A percentile compares a stretch with the other conserved stretches of the same genome.
Conservation (phyloP, 2,113 vertebrate species). For the Ictidomys tridecemlineatus region DNA sequence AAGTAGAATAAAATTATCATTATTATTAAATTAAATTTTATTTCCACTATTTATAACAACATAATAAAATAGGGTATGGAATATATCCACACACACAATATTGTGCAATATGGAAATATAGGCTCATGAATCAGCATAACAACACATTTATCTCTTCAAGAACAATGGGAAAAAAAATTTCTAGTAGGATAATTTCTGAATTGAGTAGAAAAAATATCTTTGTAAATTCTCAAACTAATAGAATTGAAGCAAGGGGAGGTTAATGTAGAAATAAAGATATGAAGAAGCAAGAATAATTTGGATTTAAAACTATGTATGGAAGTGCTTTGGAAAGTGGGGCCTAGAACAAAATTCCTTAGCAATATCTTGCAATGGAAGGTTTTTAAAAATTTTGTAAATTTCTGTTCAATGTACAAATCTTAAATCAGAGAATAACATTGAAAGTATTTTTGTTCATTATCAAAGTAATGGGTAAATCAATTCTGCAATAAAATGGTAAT, state of each 20-base stretch:
- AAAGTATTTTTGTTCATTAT: background rate
- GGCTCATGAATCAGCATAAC: background rate
- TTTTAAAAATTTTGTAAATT: background rate
- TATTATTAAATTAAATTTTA: background rate
- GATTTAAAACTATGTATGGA: background rate
- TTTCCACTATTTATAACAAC: background rate
- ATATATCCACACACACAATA: background rate
- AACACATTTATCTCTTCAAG: background rate
- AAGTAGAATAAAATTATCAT: background rate
- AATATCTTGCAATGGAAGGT: background rate
- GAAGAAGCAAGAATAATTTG: background rate
- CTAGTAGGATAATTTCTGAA: background rate
- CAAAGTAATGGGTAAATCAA: background rate
- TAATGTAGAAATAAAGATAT: background rate
- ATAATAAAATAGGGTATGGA: background rate
- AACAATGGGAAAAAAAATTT: background rate
- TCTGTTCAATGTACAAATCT: background rate
- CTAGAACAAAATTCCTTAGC: background rate
- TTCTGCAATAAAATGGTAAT: background rate
- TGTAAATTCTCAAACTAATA: background rate
- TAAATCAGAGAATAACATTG: background rate
- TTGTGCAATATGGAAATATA: background rate
- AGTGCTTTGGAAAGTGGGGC: background rate
- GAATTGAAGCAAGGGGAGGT: background rate
- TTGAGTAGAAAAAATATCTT: background rate